Percentiles rank a stretch among this genome's conserved stretches.
phyloP scores from a whole-genome alignment of 2,888 invertebrate genomes.

The Odontocolon sp. region DNA sequence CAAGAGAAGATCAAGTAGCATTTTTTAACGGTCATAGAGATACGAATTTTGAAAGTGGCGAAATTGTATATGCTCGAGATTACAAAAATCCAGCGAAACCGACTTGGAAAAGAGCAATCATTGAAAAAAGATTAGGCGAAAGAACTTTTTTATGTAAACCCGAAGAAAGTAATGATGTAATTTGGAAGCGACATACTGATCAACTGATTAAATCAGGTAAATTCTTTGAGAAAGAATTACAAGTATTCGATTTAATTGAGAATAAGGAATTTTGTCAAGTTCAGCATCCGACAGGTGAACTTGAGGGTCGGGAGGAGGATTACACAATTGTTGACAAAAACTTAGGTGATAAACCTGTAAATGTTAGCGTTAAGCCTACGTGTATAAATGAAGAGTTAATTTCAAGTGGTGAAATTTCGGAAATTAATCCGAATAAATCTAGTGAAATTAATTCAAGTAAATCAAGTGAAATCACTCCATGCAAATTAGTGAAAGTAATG shows the following conservation, averaged over 20 bases:
- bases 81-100: conserved; percentile 42
- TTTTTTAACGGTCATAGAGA: conserved; percentile 37
- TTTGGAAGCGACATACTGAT: conserved; percentile 44
- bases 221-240: conserved; percentile 15
- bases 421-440: too few relatives aligned
- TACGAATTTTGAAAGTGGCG: conserved; percentile 26
- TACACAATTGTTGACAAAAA: too few relatives aligned
- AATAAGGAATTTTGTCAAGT: neutral
- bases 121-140: neutral
- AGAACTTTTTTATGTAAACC: conserved; percentile 6
- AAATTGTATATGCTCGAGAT: conserved; percentile 31
- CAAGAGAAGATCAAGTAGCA: conserved; percentile 23
- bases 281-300: neutral
- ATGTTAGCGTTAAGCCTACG: too few relatives aligned
- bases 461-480: too few relatives aligned
- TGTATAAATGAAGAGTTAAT: too few relatives aligned
- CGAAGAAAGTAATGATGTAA: neutral
- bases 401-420: too few relatives aligned
- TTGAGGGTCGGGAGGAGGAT: neutral
- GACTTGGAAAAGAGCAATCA: conserved; percentile 16
- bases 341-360: too few relatives aligned
- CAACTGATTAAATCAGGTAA: conserved; percentile 32
- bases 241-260: neutral
- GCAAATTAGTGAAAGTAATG: too few relatives aligned
- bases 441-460: too few relatives aligned